These are phyloP conservation scores for Carduelis carduelis DNA, from an alignment of 2,797 vertebrate species.

Conservation along the genomic window DNA sequence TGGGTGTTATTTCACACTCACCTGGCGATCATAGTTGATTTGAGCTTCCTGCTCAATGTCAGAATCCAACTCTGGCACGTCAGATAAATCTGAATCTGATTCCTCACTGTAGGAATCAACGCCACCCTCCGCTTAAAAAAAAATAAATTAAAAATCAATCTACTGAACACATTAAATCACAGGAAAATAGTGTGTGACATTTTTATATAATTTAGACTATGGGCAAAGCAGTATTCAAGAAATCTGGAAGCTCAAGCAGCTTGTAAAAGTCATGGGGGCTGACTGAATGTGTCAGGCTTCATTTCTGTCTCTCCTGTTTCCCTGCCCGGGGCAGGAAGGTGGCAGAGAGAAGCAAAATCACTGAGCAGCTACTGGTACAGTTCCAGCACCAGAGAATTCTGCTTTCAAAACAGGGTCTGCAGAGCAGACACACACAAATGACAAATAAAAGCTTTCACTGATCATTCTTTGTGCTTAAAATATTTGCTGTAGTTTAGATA, in stretches of 20 bases:
- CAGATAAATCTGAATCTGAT: conserved; percentile 83
- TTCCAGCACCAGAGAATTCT: neutral
- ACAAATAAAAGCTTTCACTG: neutral
- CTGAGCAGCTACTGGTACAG: neutral
- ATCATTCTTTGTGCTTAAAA: neutral
- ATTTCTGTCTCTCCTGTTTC: neutral
- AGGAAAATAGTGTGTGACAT: neutral
- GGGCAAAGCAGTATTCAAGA: neutral
- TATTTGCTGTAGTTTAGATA: neutral
- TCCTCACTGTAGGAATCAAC: conserved; percentile 93
- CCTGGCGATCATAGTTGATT: conserved; percentile 94
- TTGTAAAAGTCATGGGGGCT: neutral
- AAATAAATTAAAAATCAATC: neutral
- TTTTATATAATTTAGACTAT: neutral
- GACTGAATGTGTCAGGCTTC: neutral
- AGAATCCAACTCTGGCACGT: conserved; percentile 92
- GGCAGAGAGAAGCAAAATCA: neutral
- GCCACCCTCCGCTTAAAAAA: conserved; percentile 79
- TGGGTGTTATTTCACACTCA: conserved; percentile 58
- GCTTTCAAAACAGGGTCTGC: neutral
- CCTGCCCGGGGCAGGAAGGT: neutral
- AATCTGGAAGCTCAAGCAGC: neutral
- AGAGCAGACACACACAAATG: neutral
- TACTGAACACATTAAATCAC: neutral
- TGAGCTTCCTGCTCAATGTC: conserved; percentile 97